Evolutionary conservation across 2,113 vertebrate genomes (phyloP).

Genomic region (Takifugu bimaculatus): DNA sequence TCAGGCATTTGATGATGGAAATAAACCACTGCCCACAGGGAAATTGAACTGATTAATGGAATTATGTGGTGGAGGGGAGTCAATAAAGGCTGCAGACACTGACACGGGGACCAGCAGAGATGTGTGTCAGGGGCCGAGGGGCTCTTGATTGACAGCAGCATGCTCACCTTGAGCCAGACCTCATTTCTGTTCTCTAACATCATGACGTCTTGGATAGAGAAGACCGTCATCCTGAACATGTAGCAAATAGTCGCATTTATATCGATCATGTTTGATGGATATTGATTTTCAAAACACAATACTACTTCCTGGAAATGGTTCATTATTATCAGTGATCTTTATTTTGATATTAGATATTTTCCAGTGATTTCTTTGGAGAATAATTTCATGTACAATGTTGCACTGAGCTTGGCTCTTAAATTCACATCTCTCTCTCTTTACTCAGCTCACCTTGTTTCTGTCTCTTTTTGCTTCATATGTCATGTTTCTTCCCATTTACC

Average conservation of each 20-base stretch:
- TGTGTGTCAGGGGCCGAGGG: conserved; percentile 53
- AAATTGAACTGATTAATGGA: conserved; percentile 80
- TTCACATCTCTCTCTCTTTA: background rate
- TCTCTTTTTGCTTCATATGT: conserved; percentile 41
- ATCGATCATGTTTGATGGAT: no score
- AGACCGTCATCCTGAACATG: no score
- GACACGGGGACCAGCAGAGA: conserved; percentile 64
- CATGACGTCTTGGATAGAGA: no score
- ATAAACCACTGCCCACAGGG: conserved; percentile 84
- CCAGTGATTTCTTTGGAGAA: no score
- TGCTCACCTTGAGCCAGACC: conserved; percentile 46
- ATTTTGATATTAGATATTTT: no score
- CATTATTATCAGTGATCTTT: no score
- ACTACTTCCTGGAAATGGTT: no score
- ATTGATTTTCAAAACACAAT: no score
- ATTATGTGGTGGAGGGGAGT: conserved; percentile 77
- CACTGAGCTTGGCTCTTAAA: no score
- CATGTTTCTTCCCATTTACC: conserved; percentile 35
- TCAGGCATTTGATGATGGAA: conserved; percentile 85
- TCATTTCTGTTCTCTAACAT: no score
- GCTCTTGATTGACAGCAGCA: conserved; percentile 10
- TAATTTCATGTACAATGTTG: no score
- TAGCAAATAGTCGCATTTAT: no score
- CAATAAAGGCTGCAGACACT: conserved; percentile 58
- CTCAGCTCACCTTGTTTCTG: conserved; percentile 24